Evolutionary conservation across 2,797 vertebrate species (phyloP).

Genomic region (Parauchenoglanis ngamensis): DNA sequence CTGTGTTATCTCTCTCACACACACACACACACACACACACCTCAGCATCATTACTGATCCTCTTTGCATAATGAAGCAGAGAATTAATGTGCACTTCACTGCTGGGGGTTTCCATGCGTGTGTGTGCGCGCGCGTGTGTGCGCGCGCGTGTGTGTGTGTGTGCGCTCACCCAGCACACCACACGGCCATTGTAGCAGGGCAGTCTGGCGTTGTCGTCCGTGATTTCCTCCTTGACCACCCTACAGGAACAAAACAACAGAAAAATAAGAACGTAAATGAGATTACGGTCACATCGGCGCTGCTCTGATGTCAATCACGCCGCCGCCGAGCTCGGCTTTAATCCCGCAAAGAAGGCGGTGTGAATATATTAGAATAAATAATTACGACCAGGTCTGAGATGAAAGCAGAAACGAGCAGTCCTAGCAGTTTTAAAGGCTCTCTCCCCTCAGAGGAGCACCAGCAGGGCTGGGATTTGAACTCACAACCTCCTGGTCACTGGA

Average conservation of each 20-base stretch:
- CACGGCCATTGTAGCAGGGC: constrained; percentile 96
- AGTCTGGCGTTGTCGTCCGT: constrained; percentile 93
- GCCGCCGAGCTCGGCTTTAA: constrained; percentile 26
- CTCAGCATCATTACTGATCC: constrained; percentile 27
- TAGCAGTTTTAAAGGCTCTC: neutral
- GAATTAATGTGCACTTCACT: constrained; percentile 30
- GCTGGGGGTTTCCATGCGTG: neutral
- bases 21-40: neutral
- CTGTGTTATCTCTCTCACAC: neutral
- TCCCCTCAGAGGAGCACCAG: neutral
- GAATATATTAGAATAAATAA: constrained; percentile 53
- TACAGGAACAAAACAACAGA: constrained; percentile 27
- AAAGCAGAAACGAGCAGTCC: constrained; percentile 22
- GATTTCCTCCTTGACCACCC: constrained; percentile 87
- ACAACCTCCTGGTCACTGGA: constrained; percentile 2
- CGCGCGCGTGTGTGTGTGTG: constrained; percentile 24
- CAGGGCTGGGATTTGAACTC: neutral
- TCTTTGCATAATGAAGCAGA: constrained; percentile 46
- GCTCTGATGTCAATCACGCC: constrained; percentile 27
- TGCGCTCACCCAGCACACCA: constrained; percentile 91
- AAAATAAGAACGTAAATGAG: neutral
- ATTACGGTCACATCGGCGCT: neutral
- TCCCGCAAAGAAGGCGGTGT: neutral
- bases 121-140: constrained; percentile 9
- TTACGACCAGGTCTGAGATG: constrained; percentile 27